These are phyloP conservation scores for Diabrotica balteata DNA, from an alignment of 2,888 invertebrate species.

Conservation along the genomic window DNA sequence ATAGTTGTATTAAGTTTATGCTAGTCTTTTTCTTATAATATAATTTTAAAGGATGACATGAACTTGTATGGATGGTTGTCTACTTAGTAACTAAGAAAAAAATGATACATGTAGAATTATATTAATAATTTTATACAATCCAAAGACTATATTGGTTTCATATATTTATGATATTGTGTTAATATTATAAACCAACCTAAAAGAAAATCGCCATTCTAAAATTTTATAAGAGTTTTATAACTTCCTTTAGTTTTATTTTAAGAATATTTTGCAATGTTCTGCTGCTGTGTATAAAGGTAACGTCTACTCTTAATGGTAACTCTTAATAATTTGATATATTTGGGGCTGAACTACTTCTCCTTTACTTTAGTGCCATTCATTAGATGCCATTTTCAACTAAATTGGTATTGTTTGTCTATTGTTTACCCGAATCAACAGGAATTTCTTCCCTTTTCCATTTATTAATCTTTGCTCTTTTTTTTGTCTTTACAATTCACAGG, in stretches of 20 bases:
- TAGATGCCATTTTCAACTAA: too few relatives aligned
- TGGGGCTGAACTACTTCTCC: too few relatives aligned
- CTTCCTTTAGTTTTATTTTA: neutral
- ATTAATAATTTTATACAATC: slow-evolving; percentile 57
- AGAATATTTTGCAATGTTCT: neutral
- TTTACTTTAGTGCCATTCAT: too few relatives aligned
- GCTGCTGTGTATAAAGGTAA: neutral
- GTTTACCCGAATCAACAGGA: too few relatives aligned
- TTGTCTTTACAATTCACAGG: too few relatives aligned
- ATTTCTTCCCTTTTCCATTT: too few relatives aligned
- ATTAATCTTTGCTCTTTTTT: too few relatives aligned
- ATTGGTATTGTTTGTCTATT: too few relatives aligned
- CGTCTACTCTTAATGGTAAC: too few relatives aligned
- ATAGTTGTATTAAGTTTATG: slow-evolving; percentile 41
- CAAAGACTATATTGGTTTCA: slow-evolving; percentile 53
- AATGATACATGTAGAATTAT: slow-evolving; percentile 45
- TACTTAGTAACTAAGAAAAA: slow-evolving; percentile 31
- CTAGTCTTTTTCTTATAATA: slow-evolving; percentile 54
- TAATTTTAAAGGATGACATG: slow-evolving; percentile 39
- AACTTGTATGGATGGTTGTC: slow-evolving; percentile 46
- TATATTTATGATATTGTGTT: slow-evolving; percentile 39
- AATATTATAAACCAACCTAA: slow-evolving; percentile 21
- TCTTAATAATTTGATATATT: too few relatives aligned
- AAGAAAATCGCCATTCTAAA: neutral
- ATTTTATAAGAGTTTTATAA: neutral